Conservation (phyloP, 1,140 invertebrate genomes). For the Leucophenga varia region DNA sequence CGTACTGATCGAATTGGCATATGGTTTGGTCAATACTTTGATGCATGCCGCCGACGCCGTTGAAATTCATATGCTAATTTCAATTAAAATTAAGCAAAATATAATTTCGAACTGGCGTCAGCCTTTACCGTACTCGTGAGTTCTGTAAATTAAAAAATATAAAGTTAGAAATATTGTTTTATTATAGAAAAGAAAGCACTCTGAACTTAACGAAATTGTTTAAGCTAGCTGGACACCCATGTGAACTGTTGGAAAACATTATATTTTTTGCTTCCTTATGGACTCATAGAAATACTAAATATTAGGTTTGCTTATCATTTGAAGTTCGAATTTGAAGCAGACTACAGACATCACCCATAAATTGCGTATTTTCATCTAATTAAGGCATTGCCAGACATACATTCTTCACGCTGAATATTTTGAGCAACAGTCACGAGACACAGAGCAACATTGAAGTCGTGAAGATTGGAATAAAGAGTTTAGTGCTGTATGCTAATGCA, state of each 20-base stretch:
- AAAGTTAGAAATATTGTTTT: background rate
- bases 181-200: background rate
- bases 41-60: conserved; percentile 25
- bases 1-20: conserved; percentile 17
- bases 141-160: background rate
- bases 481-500: too few relatives aligned
- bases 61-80: conserved; percentile 49
- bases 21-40: conserved; percentile 48
- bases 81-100: conserved; percentile 35
- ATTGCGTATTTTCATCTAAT: too few relatives aligned
- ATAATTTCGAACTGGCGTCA: conserved; percentile 12
- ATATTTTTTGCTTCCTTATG: too few relatives aligned
- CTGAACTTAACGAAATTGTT: background rate
- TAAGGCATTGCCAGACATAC: too few relatives aligned
- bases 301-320: too few relatives aligned
- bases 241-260: conserved; percentile 14
- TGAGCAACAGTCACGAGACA: too few relatives aligned
- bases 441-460: too few relatives aligned
- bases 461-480: too few relatives aligned
- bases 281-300: too few relatives aligned
- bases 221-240: conserved; percentile 19
- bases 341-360: too few relatives aligned
- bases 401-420: too few relatives aligned
- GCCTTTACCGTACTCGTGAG: background rate
- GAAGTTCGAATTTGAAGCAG: too few relatives aligned